Conservation (phyloP, 2,888 invertebrate genomes). For the Busseola fusca region DNA sequence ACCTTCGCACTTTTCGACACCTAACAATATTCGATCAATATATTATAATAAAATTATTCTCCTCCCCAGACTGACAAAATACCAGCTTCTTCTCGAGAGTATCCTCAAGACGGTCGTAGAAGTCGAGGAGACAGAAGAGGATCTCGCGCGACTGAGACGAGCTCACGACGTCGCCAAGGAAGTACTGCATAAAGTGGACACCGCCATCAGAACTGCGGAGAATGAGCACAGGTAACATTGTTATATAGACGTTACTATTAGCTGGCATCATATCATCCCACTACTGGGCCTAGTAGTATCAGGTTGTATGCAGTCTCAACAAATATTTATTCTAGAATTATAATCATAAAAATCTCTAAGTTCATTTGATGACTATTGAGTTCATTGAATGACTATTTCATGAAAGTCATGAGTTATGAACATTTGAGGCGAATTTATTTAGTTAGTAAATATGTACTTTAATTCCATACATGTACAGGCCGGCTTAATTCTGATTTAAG, state of each 20-base stretch:
- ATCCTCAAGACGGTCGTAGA: slow-evolving; percentile 80
- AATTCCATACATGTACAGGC: no score
- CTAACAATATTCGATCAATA: neutral
- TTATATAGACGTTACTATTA: neutral
- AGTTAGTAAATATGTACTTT: no score
- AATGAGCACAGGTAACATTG: slow-evolving; percentile 79
- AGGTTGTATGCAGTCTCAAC: no score
- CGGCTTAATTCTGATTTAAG: no score
- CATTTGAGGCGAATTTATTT: no score
- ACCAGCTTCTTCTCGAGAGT: slow-evolving; percentile 84
- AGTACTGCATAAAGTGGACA: slow-evolving; percentile 83
- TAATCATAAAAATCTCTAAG: no score
- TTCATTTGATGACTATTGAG: no score
- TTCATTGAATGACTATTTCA: no score
- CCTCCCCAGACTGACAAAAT: slow-evolving; percentile 80
- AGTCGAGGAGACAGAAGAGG: slow-evolving; percentile 71
- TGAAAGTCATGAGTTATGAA: no score
- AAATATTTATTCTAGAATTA: no score
- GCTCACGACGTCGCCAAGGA: slow-evolving; percentile 82
- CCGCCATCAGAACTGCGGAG: slow-evolving; percentile 83
- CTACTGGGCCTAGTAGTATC: neutral
- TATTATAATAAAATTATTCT: neutral
- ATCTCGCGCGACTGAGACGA: slow-evolving; percentile 68
- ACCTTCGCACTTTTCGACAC: neutral
- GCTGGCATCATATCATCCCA: neutral